These are phyloP conservation scores for Anastrepha obliqua DNA, from an alignment of 1,140 invertebrate species.

Conservation along the genomic window DNA sequence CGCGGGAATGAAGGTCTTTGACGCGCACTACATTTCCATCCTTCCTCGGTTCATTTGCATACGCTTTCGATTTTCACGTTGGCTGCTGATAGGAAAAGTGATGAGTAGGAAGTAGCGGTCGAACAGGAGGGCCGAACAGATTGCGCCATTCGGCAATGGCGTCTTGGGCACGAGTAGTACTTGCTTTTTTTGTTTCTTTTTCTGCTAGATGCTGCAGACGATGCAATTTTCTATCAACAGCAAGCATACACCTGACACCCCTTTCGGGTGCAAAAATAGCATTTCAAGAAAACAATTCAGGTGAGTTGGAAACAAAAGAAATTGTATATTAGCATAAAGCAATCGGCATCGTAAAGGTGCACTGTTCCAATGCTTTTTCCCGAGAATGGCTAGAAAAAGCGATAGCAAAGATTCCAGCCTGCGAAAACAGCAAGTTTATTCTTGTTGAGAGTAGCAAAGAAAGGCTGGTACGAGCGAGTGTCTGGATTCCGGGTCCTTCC, in stretches of 20 bases:
- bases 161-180: background rate
- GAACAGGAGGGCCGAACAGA: constrained; percentile 56
- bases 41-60: constrained; percentile 68
- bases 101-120: constrained; percentile 59
- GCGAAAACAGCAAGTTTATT: too few species aligned
- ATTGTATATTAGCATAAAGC: too few species aligned
- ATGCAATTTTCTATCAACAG: constrained; percentile 1
- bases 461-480: too few species aligned
- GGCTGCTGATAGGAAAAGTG: constrained; percentile 60
- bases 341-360: too few species aligned
- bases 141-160: background rate
- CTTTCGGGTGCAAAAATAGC: background rate
- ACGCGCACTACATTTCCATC: constrained; percentile 4
- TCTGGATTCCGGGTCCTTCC: too few species aligned
- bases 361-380: too few species aligned
- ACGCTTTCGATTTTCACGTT: constrained; percentile 70
- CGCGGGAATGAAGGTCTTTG: constrained; percentile 25
- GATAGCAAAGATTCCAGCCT: too few species aligned
- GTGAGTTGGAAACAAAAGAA: background rate
- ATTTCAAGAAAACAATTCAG: too few species aligned
- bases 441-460: too few species aligned
- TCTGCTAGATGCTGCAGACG: background rate
- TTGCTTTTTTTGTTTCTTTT: constrained; percentile 2
- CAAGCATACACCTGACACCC: constrained; percentile 55
- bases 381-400: too few species aligned